Evolutionary conservation across 2,797 vertebrate genomes (phyloP).

Genomic region (Eleutherodactylus coqui): DNA sequence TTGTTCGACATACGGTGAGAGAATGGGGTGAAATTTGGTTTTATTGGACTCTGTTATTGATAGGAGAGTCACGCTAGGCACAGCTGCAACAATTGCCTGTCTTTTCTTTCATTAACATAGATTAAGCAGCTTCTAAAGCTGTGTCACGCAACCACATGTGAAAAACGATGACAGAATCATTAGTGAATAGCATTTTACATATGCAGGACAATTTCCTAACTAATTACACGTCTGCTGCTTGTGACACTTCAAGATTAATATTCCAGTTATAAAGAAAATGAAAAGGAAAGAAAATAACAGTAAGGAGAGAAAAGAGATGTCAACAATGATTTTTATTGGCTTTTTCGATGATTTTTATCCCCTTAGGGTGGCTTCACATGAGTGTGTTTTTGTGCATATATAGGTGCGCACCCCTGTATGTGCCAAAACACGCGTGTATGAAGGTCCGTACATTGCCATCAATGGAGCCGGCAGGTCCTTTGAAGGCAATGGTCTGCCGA

Average conservation of each 20-base stretch:
- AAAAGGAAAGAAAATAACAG: constrained; percentile 8
- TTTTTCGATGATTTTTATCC: background rate
- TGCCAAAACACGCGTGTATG: no score
- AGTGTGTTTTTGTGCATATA: no score
- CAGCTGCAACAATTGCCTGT: constrained; percentile 26
- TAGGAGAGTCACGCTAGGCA: background rate
- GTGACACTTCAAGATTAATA: constrained; percentile 16
- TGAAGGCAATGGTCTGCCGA: no score
- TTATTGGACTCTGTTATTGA: constrained; percentile 24
- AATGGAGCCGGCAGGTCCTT: no score
- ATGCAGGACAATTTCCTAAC: constrained; percentile 30
- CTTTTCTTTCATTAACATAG: constrained; percentile 36
- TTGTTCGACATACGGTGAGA: constrained; percentile 21
- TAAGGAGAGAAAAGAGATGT: background rate
- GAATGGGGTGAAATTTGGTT: background rate
- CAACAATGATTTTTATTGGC: background rate
- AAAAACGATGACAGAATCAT: constrained; percentile 46
- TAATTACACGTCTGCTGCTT: constrained; percentile 31
- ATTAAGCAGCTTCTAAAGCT: constrained; percentile 32
- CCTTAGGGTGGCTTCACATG: no score
- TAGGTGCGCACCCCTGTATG: no score
- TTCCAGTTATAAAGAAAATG: background rate
- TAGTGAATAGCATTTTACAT: constrained; percentile 29
- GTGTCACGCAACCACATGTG: constrained; percentile 26
- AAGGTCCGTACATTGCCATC: no score